A percentile compares a stretch with the other conserved stretches of the same genome.
Evolutionary conservation across 2,888 invertebrate genomes (phyloP).

Genomic region (Hirtodrosophila trivittata): DNA sequence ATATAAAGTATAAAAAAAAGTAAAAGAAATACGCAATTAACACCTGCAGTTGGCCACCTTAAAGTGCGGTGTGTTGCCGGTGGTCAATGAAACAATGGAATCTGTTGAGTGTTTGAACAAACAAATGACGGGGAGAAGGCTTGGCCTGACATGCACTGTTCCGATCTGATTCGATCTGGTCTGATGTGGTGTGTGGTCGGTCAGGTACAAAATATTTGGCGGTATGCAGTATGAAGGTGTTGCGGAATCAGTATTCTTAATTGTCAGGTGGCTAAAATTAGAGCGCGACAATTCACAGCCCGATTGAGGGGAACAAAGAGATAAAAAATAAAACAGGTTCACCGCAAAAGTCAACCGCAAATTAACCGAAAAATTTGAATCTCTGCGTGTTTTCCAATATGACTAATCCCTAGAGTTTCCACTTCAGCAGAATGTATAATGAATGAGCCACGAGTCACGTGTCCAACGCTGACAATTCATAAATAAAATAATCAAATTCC

Average conservation of each 20-base stretch:
- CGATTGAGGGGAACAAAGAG: neutral
- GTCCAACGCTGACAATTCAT: constrained; percentile 20
- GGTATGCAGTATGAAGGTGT: constrained; percentile 6
- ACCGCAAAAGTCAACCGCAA: constrained; percentile 49
- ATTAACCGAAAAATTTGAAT: constrained; percentile 9
- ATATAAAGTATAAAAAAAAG: constrained; percentile 11
- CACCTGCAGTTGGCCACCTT: constrained; percentile 49
- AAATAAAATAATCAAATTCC: constrained; percentile 20
- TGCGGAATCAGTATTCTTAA: neutral
- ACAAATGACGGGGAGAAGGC: neutral
- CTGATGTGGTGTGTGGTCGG: too few relatives aligned
- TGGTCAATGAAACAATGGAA: neutral
- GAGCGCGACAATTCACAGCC: constrained; percentile 12
- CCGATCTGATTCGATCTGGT: too few relatives aligned
- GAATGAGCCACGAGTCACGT: constrained; percentile 4
- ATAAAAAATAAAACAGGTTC: constrained; percentile 43
- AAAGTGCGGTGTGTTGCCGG: constrained; percentile 5
- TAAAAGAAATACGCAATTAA: constrained; percentile 21
- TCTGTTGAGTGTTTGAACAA: constrained; percentile 14
- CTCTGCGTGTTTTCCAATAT: constrained; percentile 28
- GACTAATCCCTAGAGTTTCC: constrained; percentile 12
- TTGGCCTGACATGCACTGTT: too few relatives aligned
- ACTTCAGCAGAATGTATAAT: too few relatives aligned
- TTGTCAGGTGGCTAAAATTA: constrained; percentile 26
- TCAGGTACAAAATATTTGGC: too few relatives aligned